Evolutionary conservation across 2,113 vertebrate genomes (phyloP).

Genomic region (Pseudopodoces humilis): DNA sequence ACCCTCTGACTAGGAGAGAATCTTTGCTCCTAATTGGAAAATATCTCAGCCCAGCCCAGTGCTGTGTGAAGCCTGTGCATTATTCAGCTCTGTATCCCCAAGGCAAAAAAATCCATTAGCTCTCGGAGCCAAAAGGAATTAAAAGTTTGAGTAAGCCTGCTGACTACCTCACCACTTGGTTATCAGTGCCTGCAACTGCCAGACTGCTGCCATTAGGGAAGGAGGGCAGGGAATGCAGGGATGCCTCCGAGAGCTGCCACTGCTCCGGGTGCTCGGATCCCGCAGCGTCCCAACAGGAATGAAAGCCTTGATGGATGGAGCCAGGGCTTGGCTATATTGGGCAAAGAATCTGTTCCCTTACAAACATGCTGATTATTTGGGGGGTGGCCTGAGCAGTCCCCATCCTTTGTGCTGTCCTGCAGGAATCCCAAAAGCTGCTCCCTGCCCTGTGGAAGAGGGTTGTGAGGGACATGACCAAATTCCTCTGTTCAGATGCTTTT

Average conservation of each 20-base stretch:
- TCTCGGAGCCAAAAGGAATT: constrained; percentile 49
- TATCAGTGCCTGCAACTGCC: constrained; percentile 10
- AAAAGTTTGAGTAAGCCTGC: constrained; percentile 39
- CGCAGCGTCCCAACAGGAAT: background rate
- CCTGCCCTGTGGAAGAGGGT: background rate
- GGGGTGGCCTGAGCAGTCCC: background rate
- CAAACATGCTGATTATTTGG: constrained; percentile 19
- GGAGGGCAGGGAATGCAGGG: background rate
- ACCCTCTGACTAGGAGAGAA: background rate
- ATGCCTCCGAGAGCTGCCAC: background rate
- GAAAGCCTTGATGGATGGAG: constrained; percentile 21
- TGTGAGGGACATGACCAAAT: background rate
- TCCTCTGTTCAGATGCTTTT: background rate
- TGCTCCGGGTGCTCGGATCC: background rate
- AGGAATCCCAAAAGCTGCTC: background rate
- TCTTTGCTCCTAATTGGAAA: constrained; percentile 9
- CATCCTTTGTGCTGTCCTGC: background rate
- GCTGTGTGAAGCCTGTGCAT: constrained; percentile 43
- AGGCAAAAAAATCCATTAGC: constrained; percentile 70
- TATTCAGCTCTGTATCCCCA: constrained; percentile 60
- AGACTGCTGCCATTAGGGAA: background rate
- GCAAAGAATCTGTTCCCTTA: constrained; percentile 22
- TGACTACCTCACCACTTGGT: constrained; percentile 1
- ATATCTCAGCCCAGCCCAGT: background rate
- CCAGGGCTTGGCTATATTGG: constrained; percentile 29